Base-by-base conservation (phyloP, 2,797 vertebrate species). In the Clarias fuscus region DNA sequence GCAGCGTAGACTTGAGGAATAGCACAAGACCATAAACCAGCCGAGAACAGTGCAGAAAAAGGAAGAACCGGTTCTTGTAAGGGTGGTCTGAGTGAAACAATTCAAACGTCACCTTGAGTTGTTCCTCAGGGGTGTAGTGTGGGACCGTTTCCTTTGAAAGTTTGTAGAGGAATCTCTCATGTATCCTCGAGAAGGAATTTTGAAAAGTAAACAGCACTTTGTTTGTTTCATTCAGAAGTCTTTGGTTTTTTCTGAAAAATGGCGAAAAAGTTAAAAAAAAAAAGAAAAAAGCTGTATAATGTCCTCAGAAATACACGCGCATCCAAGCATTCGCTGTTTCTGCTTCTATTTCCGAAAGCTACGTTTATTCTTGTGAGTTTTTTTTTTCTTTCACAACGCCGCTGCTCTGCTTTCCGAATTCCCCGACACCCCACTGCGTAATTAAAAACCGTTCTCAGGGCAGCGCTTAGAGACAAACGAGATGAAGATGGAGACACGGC, bases 361-460 rank as follows among this genome's bases (percentile, higher is more conserved):
- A 20, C 14, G 48, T 79, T 86, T 78, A 85, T 85, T 89, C 86
- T 85, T 56, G 48, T 53, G 48, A 11, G 11, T 37, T 37, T 24
- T 33, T 72, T 88, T 88, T 87, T 88, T 71, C 14, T 24, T 72
- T 40, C 10, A 11, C 18, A 82, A 14, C 43, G 24, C 24, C 11
- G 84, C 88, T 17, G 20, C 59, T 18, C 27, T 24, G 18, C n/a
- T 77, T 5, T 27, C 40, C 77, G 37, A 84, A 88, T 84, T 89
- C 89, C 89, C 88, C 27, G 77, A 59, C 90, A 85, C 59, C 68
- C 68, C 1, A 78, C 79, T 24, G 88, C 86, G 86, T 89, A 89
- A 89, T 90, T 88, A 90, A 84, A 88, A 86, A 73, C 72, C 79
- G 13, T 64, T 84, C 83, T 82, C 87, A 72, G 40, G 72, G 85